A percentile compares a stretch with the other conserved stretches of the same genome.
phyloP scores from a whole-genome alignment of 2,113 vertebrate genomes.

The Phoxinus phoxinus region DNA sequence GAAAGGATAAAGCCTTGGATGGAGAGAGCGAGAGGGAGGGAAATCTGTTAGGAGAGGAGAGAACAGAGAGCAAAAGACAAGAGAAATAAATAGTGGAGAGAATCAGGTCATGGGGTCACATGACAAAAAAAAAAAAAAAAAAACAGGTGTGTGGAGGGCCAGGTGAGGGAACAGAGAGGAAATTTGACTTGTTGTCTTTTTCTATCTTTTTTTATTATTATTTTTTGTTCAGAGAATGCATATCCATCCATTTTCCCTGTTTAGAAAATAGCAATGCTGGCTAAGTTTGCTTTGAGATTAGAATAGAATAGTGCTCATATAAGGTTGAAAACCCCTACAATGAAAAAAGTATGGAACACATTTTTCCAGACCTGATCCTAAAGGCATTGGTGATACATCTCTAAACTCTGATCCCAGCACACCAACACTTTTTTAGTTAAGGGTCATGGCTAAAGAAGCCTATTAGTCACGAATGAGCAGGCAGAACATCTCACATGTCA shows the following conservation, averaged over 20 bases:
- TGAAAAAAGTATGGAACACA: too few species aligned
- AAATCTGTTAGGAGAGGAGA: constrained; percentile 55
- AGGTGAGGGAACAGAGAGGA: neutral
- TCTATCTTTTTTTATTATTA: too few species aligned
- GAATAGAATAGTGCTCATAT: neutral
- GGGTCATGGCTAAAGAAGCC: neutral
- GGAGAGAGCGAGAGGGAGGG: constrained; percentile 66
- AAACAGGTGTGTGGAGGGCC: constrained; percentile 15
- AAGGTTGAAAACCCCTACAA: neutral
- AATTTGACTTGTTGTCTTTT: neutral
- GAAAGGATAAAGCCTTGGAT: constrained; percentile 77
- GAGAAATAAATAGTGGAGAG: constrained; percentile 26
- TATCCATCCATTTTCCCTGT: neutral
- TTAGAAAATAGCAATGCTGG: neutral
- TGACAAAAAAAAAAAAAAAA: constrained; percentile 34
- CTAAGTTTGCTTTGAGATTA: neutral
- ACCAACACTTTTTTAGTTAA: neutral
- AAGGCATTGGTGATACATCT: neutral
- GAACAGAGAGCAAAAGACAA: constrained; percentile 51
- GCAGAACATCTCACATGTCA: neutral
- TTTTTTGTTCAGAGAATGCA: neutral
- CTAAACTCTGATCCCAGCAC: neutral
- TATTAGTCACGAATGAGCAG: neutral
- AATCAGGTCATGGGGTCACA: constrained; percentile 55
- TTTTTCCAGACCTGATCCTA: neutral